Percentiles rank a stretch among this genome's conserved stretches.
phyloP scores from a whole-genome alignment of 2,888 invertebrate genomes.

The Drosophila macrothrix region DNA sequence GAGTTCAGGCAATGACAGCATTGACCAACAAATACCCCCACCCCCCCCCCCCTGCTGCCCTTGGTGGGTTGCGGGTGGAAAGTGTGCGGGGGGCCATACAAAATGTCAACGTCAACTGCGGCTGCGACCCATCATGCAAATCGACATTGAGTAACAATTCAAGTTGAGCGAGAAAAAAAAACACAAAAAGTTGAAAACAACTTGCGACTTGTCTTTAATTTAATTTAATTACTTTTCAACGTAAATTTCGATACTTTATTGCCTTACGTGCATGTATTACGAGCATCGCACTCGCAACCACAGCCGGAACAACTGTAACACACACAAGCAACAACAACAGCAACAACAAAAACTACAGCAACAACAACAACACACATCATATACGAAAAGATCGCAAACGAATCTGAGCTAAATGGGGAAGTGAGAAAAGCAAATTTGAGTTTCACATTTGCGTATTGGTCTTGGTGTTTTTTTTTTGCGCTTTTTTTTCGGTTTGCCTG shows the following conservation, averaged over 20 bases:
- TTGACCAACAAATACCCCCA: slow-evolving; percentile 15
- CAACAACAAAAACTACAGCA: not conserved
- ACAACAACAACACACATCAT: not conserved
- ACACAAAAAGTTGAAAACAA: slow-evolving; percentile 56
- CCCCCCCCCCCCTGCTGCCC: not conserved
- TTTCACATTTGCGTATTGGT: slow-evolving; percentile 25
- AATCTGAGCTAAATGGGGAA: slow-evolving; percentile 30
- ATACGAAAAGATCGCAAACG: not conserved
- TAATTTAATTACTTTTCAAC: slow-evolving; percentile 68
- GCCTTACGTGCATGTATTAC: slow-evolving; percentile 35
- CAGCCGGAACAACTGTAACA: slow-evolving; percentile 13
- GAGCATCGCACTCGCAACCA: slow-evolving; percentile 17
- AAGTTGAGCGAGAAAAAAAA: slow-evolving; percentile 19
- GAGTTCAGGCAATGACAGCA: slow-evolving; percentile 52
- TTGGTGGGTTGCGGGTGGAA: not conserved
- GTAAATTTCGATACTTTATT: slow-evolving; percentile 63
- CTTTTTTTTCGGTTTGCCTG: slow-evolving; percentile 4
- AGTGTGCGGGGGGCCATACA: slow-evolving; percentile 6
- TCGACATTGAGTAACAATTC: slow-evolving; percentile 50
- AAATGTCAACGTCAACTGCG: slow-evolving; percentile 58
- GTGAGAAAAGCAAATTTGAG: slow-evolving; percentile 40
- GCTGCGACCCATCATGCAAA: slow-evolving; percentile 59
- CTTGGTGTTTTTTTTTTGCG: not conserved
- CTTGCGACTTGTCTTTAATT: slow-evolving; percentile 72
- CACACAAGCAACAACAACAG: slow-evolving; percentile 1